Evolutionary conservation across 2,888 invertebrate species (phyloP).

Genomic region (Drosophila kanekoi): DNA sequence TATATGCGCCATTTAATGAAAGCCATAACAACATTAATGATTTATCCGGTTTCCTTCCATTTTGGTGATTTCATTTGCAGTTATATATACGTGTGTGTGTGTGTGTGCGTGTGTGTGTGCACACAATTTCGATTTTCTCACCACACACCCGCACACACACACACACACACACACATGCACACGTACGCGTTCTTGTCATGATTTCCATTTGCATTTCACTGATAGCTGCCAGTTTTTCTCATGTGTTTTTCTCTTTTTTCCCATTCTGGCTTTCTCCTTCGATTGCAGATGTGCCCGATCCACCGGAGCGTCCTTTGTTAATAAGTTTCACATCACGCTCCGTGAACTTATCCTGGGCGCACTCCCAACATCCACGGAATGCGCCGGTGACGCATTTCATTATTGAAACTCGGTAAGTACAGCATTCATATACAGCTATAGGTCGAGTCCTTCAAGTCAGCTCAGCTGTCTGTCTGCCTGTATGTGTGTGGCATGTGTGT

Average conservation of each 20-base stretch:
- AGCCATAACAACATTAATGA: conserved; percentile 68
- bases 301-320: conserved; percentile 90
- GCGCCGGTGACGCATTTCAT: conserved; percentile 90
- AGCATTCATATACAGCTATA: conserved; percentile 2
- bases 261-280: conserved; percentile 14
- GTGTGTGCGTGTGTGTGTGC: neutral
- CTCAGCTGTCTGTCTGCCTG: neutral
- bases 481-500: neutral
- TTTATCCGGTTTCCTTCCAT: conserved; percentile 70
- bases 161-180: conserved; percentile 2
- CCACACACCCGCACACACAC: conserved; percentile 21
- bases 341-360: conserved; percentile 91
- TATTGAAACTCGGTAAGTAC: conserved; percentile 90
- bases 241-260: conserved; percentile 29
- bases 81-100: conserved; percentile 20
- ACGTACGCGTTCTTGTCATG: conserved; percentile 60
- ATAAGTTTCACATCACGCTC: conserved; percentile 90
- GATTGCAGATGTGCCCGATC: conserved; percentile 88
- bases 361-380: conserved; percentile 89
- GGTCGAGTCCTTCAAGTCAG: conserved; percentile 6
- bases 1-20: conserved; percentile 51
- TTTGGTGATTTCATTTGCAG: conserved; percentile 58
- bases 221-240: conserved; percentile 65
- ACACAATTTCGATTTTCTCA: conserved; percentile 41
- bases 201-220: conserved; percentile 74